phyloP scores from a whole-genome alignment of 2,888 invertebrate genomes.

The Apodemia duryi region DNA sequence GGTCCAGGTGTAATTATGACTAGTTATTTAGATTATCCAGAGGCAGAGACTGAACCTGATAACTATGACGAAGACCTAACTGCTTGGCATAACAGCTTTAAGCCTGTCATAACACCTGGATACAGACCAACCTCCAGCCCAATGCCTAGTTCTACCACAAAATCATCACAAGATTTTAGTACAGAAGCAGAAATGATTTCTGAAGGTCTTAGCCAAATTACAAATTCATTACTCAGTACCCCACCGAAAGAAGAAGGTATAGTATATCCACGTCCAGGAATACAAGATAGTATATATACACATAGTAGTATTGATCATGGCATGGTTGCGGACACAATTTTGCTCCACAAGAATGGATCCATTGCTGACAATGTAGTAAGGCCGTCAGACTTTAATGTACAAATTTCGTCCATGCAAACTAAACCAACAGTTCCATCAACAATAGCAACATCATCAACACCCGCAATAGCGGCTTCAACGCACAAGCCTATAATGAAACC shows the following conservation, averaged over 20 bases:
- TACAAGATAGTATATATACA: constrained; percentile 54
- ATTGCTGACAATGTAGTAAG: constrained; percentile 72
- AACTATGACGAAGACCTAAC: constrained; percentile 63
- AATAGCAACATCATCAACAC: constrained; percentile 46
- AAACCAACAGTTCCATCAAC: constrained; percentile 60
- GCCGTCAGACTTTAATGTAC: constrained; percentile 73
- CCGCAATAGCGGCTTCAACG: constrained; percentile 58
- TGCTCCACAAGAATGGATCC: constrained; percentile 79
- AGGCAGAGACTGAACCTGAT: constrained; percentile 50
- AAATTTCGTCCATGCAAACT: constrained; percentile 70
- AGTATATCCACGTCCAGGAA: constrained; percentile 52
- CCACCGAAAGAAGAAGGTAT: constrained; percentile 67
- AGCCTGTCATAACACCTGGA: constrained; percentile 68
- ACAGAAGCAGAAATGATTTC: constrained; percentile 76
- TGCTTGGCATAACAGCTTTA: constrained; percentile 68
- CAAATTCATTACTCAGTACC: constrained; percentile 67
- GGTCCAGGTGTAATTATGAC: constrained; percentile 73
- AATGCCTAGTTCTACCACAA: constrained; percentile 40
- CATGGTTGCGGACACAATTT: constrained; percentile 79
- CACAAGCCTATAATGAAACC: constrained; percentile 70
- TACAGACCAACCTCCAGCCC: constrained; percentile 54
- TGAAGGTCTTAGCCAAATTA: constrained; percentile 78
- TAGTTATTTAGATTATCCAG: constrained; percentile 68
- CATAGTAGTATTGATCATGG: constrained; percentile 81
- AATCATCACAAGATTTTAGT: constrained; percentile 46